Percentiles rank a stretch among this genome's conserved stretches.
phyloP scores from a whole-genome alignment of 2,113 vertebrate genomes.

The Hippocampus zosterae region DNA sequence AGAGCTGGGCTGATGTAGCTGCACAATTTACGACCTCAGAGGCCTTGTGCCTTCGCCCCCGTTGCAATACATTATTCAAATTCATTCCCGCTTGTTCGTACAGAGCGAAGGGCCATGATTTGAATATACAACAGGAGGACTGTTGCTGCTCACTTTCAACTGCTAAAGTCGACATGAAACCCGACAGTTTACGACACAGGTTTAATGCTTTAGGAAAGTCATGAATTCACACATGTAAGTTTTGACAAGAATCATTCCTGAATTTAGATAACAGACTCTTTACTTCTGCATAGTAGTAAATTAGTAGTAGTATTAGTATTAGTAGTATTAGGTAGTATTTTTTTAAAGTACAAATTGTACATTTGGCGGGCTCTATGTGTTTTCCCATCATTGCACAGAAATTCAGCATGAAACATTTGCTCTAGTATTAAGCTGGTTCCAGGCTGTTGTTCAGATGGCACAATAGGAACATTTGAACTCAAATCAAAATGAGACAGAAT shows the following conservation, averaged over 20 bases:
- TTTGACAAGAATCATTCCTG: conserved; percentile 39
- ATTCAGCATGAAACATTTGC: conserved; percentile 28
- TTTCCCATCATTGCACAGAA: conserved; percentile 60
- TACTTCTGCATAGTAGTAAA: conserved; percentile 32
- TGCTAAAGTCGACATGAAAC: conserved; percentile 52
- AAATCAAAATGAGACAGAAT: conserved; percentile 9
- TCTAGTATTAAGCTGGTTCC: conserved; percentile 21
- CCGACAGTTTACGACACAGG: conserved; percentile 58
- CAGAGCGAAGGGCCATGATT: conserved; percentile 56
- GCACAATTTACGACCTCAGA: conserved; percentile 67
- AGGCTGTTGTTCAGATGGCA: conserved; percentile 18
- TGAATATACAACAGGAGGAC: conserved; percentile 64
- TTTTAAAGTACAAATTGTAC: conserved; percentile 55
- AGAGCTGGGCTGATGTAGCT: conserved; percentile 58
- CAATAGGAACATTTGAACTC: conserved; percentile 1
- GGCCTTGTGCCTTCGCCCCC: conserved; percentile 57
- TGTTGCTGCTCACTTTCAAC: conserved; percentile 37
- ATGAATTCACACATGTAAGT: conserved; percentile 58
- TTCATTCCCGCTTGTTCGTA: conserved; percentile 52
- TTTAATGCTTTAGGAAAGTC: conserved; percentile 63
- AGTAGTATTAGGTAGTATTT: no score
- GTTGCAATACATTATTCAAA: conserved; percentile 70
- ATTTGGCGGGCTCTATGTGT: conserved; percentile 51
- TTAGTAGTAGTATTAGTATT: no score
- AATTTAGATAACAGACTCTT: conserved; percentile 51